Conservation (phyloP, 2,113 vertebrate species). For the Ammodytes dubius region DNA sequence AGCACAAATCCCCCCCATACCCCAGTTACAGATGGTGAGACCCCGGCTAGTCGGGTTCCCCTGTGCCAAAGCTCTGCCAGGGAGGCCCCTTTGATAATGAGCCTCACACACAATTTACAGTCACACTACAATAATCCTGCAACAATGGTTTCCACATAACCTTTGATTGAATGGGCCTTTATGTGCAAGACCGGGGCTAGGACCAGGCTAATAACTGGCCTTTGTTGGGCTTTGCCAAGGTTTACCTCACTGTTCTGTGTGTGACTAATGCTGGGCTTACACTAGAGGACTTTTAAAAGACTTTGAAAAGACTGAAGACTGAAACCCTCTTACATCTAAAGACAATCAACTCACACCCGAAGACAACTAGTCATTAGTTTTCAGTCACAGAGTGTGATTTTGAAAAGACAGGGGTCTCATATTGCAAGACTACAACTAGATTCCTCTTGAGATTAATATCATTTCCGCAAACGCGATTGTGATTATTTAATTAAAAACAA, state of each 20-base stretch:
- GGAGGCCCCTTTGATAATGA: constrained; percentile 78
- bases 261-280: too few species aligned
- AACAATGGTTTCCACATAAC: constrained; percentile 80
- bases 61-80: constrained; percentile 74
- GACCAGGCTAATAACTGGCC: constrained; percentile 60
- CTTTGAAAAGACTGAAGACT: too few species aligned
- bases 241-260: constrained; percentile 66
- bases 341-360: too few species aligned
- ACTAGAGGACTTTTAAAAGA: too few species aligned
- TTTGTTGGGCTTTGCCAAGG: constrained; percentile 49
- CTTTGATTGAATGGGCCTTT: constrained; percentile 72
- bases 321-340: too few species aligned
- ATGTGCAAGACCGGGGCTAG: constrained; percentile 46
- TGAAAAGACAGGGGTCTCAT: too few species aligned
- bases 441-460: too few species aligned
- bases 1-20: constrained; percentile 14
- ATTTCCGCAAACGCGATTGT: too few species aligned
- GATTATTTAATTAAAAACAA: too few species aligned
- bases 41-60: constrained; percentile 53
- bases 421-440: too few species aligned
- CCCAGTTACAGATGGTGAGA: constrained; percentile 66
- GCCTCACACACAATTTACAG: constrained; percentile 76
- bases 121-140: constrained; percentile 72
- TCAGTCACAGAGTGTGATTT: too few species aligned
- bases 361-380: too few species aligned